These are phyloP conservation scores for Chrysina gloriosa DNA, from an alignment of 2,888 invertebrate species.

Conservation along the genomic window DNA sequence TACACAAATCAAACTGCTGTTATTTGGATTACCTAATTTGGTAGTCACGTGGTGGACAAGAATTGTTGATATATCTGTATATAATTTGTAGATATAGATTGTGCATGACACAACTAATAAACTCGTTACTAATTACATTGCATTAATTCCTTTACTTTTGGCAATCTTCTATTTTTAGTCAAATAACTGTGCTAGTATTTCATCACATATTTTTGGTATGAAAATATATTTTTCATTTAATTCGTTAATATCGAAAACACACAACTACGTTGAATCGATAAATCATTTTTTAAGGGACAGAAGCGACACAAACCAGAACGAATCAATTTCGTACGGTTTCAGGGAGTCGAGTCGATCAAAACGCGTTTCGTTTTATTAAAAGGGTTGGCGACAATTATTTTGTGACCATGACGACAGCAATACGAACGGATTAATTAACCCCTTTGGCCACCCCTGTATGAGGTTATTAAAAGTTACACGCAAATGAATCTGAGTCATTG, in stretches of 20 bases:
- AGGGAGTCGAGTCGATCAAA: constrained; percentile 47
- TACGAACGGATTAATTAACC: constrained; percentile 64
- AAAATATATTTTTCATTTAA: constrained; percentile 3
- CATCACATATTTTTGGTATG: too few species aligned
- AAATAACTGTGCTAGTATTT: too few species aligned
- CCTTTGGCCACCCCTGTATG: constrained; percentile 52
- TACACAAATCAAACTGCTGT: too few species aligned
- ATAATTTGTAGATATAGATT: too few species aligned
- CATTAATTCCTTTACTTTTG: too few species aligned
- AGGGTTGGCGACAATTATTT: constrained; percentile 60
- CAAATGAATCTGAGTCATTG: constrained; percentile 49
- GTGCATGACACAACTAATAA: too few species aligned
- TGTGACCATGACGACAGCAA: constrained; percentile 61
- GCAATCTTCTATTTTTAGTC: too few species aligned
- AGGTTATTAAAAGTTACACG: constrained; percentile 53
- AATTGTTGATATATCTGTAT: too few species aligned
- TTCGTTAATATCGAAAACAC: constrained; percentile 37
- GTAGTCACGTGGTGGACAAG: too few species aligned
- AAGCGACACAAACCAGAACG: constrained; percentile 45
- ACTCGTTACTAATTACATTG: too few species aligned
- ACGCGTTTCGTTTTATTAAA: constrained; percentile 52
- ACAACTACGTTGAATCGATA: constrained; percentile 36
- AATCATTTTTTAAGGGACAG: constrained; percentile 41
- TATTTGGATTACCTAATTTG: too few species aligned
- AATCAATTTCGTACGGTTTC: constrained; percentile 50